phyloP scores from a whole-genome alignment of 1,140 invertebrate species.

The Apis dorsata region DNA sequence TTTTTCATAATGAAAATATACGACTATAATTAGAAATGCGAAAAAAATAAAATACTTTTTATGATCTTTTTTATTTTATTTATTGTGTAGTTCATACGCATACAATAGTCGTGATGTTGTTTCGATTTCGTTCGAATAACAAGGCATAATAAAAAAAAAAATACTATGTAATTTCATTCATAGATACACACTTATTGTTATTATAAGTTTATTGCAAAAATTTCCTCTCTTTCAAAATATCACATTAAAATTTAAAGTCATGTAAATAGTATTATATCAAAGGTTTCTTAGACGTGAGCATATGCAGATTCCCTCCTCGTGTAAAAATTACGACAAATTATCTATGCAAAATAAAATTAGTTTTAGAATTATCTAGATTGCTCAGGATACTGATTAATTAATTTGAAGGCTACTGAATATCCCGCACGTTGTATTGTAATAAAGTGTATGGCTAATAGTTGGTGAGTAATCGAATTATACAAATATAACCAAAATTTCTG shows the following conservation, averaged over 20 bases:
- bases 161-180: conserved; percentile 6
- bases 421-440: conserved; percentile 18
- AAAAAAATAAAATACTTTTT: no score
- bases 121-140: conserved; percentile 11
- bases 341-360: conserved; percentile 25
- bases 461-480: background rate
- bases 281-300: conserved; percentile 38
- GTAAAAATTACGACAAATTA: conserved; percentile 36
- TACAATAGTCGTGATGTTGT: conserved; percentile 14
- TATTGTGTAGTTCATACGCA: background rate
- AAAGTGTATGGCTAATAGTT: background rate
- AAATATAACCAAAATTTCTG: conserved; percentile 43
- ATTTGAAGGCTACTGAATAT: conserved; percentile 44
- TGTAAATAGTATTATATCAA: conserved; percentile 69
- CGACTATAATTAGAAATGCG: background rate
- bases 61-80: background rate
- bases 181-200: background rate
- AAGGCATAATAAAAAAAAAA: conserved; percentile 1
- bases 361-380: conserved; percentile 53
- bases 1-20: background rate
- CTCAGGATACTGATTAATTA: conserved; percentile 62
- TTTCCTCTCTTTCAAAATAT: conserved; percentile 26
- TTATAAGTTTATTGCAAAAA: conserved; percentile 15
- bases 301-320: background rate
- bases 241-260: conserved; percentile 61